Evolutionary conservation across 2,113 vertebrate genomes (phyloP).

Genomic region (Cottus gobio): DNA sequence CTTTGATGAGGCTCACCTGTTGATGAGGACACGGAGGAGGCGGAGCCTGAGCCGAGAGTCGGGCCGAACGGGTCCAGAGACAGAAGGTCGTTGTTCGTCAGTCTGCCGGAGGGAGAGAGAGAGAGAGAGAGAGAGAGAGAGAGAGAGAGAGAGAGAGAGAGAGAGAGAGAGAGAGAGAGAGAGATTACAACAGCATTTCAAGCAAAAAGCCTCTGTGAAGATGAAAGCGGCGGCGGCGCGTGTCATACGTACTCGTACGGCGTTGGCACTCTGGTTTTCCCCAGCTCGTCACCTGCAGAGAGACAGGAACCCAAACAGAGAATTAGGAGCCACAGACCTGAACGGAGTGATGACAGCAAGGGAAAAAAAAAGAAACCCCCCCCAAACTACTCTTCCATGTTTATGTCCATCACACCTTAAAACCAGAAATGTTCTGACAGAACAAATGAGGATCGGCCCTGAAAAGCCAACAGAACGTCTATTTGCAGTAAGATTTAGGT

Average conservation of each 20-base stretch:
- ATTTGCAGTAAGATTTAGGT: conserved; percentile 57
- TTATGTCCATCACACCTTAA: conserved; percentile 42
- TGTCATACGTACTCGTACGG: conserved; percentile 83
- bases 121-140: not conserved
- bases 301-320: conserved; percentile 45
- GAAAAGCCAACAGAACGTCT: not conserved
- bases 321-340: not conserved
- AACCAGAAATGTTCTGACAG: conserved; percentile 37
- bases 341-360: conserved; percentile 21
- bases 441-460: conserved; percentile 17
- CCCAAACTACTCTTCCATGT: conserved; percentile 1
- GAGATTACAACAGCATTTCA: not conserved
- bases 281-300: conserved; percentile 92
- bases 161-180: not conserved
- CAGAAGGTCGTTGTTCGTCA: conserved; percentile 90
- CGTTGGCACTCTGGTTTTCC: conserved; percentile 84
- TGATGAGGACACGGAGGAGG: conserved; percentile 84
- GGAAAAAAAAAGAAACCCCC: not conserved
- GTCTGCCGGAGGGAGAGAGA: conserved; percentile 72
- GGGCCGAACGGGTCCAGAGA: conserved; percentile 93
- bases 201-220: not conserved
- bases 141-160: not conserved
- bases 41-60: conserved; percentile 82
- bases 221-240: not conserved
- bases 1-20: conserved; percentile 82